These are phyloP conservation scores for Drosophila sulfurigaster DNA, from an alignment of 1,140 invertebrate genomes.

Conservation along the genomic window DNA sequence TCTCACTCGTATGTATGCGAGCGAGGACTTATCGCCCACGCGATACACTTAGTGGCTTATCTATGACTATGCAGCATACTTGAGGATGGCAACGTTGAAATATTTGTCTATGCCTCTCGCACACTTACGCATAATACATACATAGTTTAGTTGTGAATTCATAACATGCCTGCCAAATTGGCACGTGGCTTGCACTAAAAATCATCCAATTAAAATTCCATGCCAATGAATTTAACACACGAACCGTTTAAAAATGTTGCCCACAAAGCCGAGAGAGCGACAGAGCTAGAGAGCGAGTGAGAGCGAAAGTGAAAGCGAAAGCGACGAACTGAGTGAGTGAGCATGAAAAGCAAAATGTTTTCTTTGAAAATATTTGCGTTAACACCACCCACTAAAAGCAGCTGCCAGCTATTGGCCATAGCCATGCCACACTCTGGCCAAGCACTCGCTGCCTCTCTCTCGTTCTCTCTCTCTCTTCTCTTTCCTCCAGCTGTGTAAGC, in stretches of 20 bases:
- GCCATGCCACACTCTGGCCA: constrained; percentile 30
- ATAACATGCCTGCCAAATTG: constrained; percentile 46
- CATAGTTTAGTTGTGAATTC: constrained; percentile 53
- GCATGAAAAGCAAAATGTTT: constrained; percentile 61
- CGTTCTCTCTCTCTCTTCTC: neutral
- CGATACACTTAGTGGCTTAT: constrained; percentile 65
- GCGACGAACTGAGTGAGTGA: neutral
- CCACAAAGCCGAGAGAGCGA: constrained; percentile 13
- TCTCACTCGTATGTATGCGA: constrained; percentile 6
- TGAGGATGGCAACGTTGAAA: constrained; percentile 50
- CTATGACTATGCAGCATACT: constrained; percentile 61
- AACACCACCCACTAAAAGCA: constrained; percentile 55
- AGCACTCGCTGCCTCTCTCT: neutral
- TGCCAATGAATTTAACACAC: constrained; percentile 76
- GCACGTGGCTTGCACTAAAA: constrained; percentile 70
- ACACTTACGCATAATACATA: constrained; percentile 20
- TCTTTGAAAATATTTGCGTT: constrained; percentile 80
- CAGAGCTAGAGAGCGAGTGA: neutral
- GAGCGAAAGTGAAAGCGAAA: neutral
- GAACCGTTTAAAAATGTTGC: constrained; percentile 62
- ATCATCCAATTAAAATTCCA: constrained; percentile 83
- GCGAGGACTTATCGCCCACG: constrained; percentile 48
- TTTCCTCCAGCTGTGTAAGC: neutral
- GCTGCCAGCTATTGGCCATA: constrained; percentile 44
- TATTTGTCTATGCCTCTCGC: constrained; percentile 58